These are phyloP conservation scores for Bufo bufo DNA, from an alignment of 2,113 vertebrate species.

Conservation along the genomic window DNA sequence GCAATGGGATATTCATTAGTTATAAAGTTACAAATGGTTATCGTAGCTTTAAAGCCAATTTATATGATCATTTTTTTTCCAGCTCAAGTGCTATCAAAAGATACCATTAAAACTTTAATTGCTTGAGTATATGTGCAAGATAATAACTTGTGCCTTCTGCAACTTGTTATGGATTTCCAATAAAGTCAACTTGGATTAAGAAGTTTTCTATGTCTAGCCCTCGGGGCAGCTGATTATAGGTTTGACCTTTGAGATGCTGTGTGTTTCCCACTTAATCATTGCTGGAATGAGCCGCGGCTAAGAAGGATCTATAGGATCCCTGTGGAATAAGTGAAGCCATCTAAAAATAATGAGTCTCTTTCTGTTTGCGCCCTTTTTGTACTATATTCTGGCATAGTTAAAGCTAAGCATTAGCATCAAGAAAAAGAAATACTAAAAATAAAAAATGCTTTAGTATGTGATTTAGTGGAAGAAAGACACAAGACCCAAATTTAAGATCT, in stretches of 20 bases:
- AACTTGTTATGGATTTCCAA: slow-evolving; percentile 67
- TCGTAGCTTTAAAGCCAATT: neutral
- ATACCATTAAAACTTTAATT: slow-evolving; percentile 63
- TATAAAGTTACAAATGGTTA: slow-evolving; percentile 1
- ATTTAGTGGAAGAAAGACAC: too few relatives aligned
- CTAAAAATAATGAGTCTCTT: slow-evolving; percentile 81
- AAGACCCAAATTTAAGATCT: too few relatives aligned
- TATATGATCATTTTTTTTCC: neutral
- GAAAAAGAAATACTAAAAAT: slow-evolving; percentile 46
- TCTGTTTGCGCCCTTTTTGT: slow-evolving; percentile 64
- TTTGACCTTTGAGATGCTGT: slow-evolving; percentile 81
- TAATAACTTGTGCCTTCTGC: slow-evolving; percentile 51
- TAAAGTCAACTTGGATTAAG: slow-evolving; percentile 72
- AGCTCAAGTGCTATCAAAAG: slow-evolving; percentile 58
- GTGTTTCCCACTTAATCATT: slow-evolving; percentile 83
- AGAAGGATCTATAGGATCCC: slow-evolving; percentile 75
- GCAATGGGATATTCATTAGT: neutral
- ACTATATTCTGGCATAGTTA: slow-evolving; percentile 71
- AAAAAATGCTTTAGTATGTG: slow-evolving; percentile 44
- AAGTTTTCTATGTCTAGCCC: slow-evolving; percentile 75
- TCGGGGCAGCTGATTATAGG: slow-evolving; percentile 79
- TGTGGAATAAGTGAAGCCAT: slow-evolving; percentile 76
- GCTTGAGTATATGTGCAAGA: slow-evolving; percentile 61
- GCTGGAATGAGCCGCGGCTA: slow-evolving; percentile 78
- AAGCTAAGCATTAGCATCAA: slow-evolving; percentile 66